phyloP scores from a whole-genome alignment of 2,888 invertebrate species.

The Galerucella pusilla region DNA sequence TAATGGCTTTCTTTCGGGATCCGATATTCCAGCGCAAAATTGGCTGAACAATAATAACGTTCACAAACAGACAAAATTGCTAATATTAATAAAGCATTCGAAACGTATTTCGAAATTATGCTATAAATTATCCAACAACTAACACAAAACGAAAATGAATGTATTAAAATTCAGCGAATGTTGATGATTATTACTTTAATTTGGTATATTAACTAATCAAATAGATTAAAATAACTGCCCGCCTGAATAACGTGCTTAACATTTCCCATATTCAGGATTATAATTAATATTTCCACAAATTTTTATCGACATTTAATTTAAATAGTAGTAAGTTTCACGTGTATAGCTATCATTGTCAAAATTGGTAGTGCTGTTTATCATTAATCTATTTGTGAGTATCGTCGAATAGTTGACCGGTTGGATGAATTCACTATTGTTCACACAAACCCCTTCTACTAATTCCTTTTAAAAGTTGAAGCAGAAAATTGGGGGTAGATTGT shows the following conservation, averaged over 20 bases:
- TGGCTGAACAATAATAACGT: background rate
- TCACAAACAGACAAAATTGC: background rate
- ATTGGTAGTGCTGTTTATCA: background rate
- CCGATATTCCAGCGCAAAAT: background rate
- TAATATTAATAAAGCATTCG: constrained; percentile 3
- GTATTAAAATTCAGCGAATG: constrained; percentile 1
- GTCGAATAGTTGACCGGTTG: background rate
- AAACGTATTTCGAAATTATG: background rate
- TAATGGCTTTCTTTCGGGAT: background rate
- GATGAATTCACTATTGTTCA: background rate
- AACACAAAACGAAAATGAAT: background rate
- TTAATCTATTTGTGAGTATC: background rate
- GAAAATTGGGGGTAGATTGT: background rate
- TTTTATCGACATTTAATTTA: background rate
- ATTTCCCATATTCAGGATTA: background rate
- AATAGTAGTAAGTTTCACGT: background rate
- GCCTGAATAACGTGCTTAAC: background rate
- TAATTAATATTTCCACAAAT: background rate
- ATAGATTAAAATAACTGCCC: background rate
- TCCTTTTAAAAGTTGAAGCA: background rate
- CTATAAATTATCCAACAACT: background rate
- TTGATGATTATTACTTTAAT: constrained; percentile 2
- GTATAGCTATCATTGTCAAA: background rate
- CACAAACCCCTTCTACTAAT: background rate
- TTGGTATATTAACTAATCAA: background rate